These are phyloP conservation scores for Callospermophilus lateralis DNA, from an alignment of 2,113 vertebrate genomes.

Conservation along the genomic window DNA sequence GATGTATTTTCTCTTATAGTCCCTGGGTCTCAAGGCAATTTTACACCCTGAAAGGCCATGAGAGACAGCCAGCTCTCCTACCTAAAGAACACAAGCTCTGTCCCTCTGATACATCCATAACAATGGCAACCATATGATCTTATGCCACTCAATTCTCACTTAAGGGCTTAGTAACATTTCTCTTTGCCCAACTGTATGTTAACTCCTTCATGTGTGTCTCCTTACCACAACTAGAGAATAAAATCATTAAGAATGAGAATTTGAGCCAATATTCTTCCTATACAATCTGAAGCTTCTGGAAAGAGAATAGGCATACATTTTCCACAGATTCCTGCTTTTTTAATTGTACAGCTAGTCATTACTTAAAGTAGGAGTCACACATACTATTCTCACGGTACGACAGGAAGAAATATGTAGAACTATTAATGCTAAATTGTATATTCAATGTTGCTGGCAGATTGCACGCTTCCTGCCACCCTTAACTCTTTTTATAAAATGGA, in stretches of 20 bases:
- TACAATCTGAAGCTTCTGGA: not conserved
- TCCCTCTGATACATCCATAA: not conserved
- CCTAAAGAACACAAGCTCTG: not conserved
- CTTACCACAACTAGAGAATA: not conserved
- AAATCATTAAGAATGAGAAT: not conserved
- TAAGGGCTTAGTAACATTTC: not conserved
- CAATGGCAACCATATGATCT: not conserved
- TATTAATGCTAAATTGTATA: not conserved
- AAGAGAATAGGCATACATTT: not conserved
- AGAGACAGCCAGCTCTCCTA: not conserved
- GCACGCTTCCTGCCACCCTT: not conserved
- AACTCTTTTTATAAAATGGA: not conserved
- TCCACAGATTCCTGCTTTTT: not conserved
- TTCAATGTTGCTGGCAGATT: not conserved
- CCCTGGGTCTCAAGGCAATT: not conserved
- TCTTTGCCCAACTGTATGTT: not conserved
- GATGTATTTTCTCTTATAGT: not conserved
- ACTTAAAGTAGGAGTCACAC: not conserved
- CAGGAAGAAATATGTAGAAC: not conserved
- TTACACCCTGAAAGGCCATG: accelerated
- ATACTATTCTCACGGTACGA: not conserved
- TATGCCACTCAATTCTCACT: not conserved
- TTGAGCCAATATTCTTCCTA: not conserved
- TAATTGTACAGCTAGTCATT: not conserved
- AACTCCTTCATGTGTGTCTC: not conserved